These are phyloP conservation scores for Elymnias hypermnestra DNA, from an alignment of 1,140 invertebrate species.

Conservation along the genomic window DNA sequence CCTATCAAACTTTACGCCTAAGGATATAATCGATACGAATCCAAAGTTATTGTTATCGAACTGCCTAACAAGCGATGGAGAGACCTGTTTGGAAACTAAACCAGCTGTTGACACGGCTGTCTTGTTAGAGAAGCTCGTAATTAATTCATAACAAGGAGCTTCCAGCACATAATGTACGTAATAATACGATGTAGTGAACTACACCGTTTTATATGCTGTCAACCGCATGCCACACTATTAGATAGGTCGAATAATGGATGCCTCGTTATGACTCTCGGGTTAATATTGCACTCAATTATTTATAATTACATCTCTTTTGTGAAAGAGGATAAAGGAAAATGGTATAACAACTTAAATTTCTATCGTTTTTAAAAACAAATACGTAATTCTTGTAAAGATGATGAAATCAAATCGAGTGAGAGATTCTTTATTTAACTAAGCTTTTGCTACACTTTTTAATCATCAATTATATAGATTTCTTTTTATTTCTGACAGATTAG, in stretches of 20 bases:
- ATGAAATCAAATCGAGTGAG: too few species aligned
- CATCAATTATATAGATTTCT: too few species aligned
- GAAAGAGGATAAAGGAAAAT: too few species aligned
- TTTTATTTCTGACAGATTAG: too few species aligned
- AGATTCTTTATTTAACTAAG: too few species aligned
- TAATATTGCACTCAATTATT: too few species aligned
- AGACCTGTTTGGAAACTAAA: conserved; percentile 20
- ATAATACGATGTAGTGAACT: conserved; percentile 20
- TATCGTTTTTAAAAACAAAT: too few species aligned
- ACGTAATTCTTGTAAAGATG: too few species aligned
- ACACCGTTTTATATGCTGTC: conserved; percentile 9
- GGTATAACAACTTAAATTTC: too few species aligned
- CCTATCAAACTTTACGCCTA: neutral
- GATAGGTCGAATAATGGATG: conserved; percentile 27
- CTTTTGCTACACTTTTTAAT: too few species aligned
- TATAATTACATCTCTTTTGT: too few species aligned
- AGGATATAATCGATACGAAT: conserved; percentile 1
- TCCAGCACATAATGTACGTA: conserved; percentile 21
- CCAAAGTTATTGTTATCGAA: conserved; percentile 15
- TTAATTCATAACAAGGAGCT: conserved; percentile 31
- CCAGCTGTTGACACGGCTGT: conserved; percentile 27
- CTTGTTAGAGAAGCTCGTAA: conserved; percentile 29
- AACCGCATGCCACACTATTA: conserved; percentile 23
- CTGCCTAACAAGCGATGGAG: conserved; percentile 11
- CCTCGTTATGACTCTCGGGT: too few species aligned